Evolutionary conservation across 2,888 invertebrate genomes (phyloP).

Genomic region (Polyommatus iphigenia): DNA sequence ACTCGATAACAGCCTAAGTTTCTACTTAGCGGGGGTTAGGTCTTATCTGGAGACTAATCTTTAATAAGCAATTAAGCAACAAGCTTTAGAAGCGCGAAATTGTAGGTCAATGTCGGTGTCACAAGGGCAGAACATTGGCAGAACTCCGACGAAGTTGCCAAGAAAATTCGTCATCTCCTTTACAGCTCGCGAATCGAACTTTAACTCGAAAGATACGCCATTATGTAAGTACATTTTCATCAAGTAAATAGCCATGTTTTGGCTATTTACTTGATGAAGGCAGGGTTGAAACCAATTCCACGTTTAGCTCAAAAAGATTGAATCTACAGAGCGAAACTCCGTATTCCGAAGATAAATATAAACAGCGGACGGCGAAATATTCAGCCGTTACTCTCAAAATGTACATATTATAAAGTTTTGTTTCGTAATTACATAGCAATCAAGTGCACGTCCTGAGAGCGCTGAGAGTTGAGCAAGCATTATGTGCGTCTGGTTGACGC

Average conservation of each 20-base stretch:
- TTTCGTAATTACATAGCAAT: neutral
- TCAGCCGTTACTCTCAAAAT: neutral
- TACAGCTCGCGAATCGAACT: neutral
- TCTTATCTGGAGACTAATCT: conserved; percentile 29
- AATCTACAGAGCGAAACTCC: neutral
- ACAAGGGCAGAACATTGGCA: conserved; percentile 9
- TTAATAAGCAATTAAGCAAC: conserved; percentile 29
- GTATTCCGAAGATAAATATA: too few species aligned
- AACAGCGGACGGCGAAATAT: neutral
- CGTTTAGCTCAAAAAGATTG: neutral
- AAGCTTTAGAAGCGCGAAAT: conserved; percentile 14
- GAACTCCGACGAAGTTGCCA: conserved; percentile 7
- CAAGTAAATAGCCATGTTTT: neutral
- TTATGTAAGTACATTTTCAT: neutral
- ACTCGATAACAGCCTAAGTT: conserved; percentile 16
- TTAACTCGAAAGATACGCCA: neutral
- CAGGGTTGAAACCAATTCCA: neutral
- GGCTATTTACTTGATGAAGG: too few species aligned
- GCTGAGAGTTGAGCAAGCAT: neutral
- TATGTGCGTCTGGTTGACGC: neutral
- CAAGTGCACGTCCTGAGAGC: neutral
- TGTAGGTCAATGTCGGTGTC: conserved; percentile 25
- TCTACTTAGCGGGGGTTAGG: neutral
- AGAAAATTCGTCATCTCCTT: conserved; percentile 22
- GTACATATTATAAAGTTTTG: neutral